Conservation (phyloP, 2,113 vertebrate species). For the Bungarus multicinctus region DNA sequence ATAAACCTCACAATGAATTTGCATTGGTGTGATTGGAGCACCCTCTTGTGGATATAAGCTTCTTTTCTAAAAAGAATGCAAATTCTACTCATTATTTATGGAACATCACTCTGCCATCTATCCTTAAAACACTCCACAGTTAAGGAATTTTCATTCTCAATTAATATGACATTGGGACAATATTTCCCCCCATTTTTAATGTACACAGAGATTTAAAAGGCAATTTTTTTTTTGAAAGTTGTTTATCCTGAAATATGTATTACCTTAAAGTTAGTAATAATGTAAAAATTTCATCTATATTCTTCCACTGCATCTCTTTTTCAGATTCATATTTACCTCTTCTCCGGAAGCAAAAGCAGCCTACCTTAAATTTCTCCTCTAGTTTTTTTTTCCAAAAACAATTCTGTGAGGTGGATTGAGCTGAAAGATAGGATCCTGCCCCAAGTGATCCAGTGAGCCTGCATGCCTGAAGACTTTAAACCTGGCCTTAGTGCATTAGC, state of each 20-base stretch:
- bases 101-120: not conserved
- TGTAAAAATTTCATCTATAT: not conserved
- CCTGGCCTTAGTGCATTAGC: not conserved
- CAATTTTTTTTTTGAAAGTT: not conserved
- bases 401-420: not conserved
- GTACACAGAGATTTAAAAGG: not conserved
- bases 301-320: not conserved
- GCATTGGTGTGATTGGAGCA: constrained; percentile 20
- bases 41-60: constrained; percentile 53
- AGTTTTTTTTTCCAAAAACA: not conserved
- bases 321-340: not conserved
- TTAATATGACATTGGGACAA: not conserved
- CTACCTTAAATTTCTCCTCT: not conserved
- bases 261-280: not conserved
- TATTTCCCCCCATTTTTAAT: not conserved
- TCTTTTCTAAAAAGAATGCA: not conserved
- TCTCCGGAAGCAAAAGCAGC: not conserved
- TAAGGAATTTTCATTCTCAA: not conserved
- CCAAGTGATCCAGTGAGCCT: not conserved
- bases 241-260: not conserved
- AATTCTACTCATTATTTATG: not conserved
- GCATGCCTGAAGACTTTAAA: not conserved
- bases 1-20: not conserved
- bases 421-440: not conserved
- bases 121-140: not conserved